Evolutionary conservation across 1,140 invertebrate species (phyloP), one percentile per base, ranked within the genome.

Genomic region (Choristoneura fumiferana): DNA sequence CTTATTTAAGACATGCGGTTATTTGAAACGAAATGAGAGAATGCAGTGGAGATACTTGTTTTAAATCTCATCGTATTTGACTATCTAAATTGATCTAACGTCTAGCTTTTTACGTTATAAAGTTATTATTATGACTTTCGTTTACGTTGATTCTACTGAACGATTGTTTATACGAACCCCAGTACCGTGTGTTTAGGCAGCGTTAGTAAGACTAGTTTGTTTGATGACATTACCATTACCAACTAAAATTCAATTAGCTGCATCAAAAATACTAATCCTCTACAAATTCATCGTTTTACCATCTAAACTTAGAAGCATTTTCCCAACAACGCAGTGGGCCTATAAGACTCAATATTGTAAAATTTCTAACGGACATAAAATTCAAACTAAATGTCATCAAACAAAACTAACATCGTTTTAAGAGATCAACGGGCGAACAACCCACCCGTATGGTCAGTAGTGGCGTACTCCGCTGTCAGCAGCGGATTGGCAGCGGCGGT

Each of bases 371-470:
- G 2, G 22, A 29, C 22, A 3, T 29, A 3, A 29, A 29, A 29
- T 29, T 29, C 22, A 29, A 29, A 29, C 22, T 53, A 67, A 62
- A 67, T 70, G 72, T 78, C 79, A 80, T 74, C 74, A 77, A 83
- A 82, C 65, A 36, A 54, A 12, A 9, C 52, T 17, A 14, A 12
- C 13, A n/a, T 58, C 68, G 62, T 61, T 8, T 43, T 40, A 38
- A 66, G 33, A 66, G 45, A 75, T 92, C 87, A 92, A 90, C 94
- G 94, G 92, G 94, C 94, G 93, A 95, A 96, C 89, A 96, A 97
- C 96, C 96, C 96, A 97, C 96, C 96, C 93, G 95, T 95, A 93
- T 96, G 95, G 92, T 97, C 95, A 58, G 93, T 92, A 76, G 93
- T 91, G 70, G 95, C 93, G 91, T 97, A 97, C 81, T 96, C 96